Evolutionary conservation across 2,113 vertebrate genomes (phyloP).

Genomic region (Rhabdomys dilectus): DNA sequence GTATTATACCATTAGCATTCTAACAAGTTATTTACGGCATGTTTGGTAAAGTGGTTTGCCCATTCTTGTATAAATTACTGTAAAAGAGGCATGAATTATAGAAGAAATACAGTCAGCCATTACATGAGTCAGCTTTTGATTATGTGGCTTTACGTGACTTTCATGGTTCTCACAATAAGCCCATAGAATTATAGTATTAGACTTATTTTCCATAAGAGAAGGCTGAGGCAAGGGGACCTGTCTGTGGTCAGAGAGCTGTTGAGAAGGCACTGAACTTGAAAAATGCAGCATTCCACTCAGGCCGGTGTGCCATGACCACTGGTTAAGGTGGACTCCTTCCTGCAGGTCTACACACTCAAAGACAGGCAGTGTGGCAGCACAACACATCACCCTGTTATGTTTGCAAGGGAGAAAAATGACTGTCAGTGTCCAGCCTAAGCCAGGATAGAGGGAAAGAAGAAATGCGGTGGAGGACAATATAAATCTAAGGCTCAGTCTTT

Average conservation of each 20-base stretch:
- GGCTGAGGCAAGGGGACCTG: background rate
- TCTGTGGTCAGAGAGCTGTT: background rate
- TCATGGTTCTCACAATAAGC: constrained; percentile 29
- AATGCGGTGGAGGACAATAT: background rate
- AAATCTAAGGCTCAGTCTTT: background rate
- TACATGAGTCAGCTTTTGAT: constrained; percentile 39
- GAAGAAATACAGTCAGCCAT: background rate
- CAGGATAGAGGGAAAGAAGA: background rate
- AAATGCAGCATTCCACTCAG: background rate
- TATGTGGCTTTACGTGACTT: background rate
- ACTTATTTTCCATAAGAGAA: constrained; percentile 31
- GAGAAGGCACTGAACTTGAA: background rate
- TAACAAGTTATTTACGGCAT: background rate
- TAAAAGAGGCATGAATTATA: background rate
- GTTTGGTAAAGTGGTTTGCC: constrained; percentile 20
- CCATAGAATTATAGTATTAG: background rate
- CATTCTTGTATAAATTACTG: background rate
- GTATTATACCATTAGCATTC: constrained; percentile 1
- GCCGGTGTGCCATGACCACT: background rate
- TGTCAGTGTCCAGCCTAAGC: background rate
- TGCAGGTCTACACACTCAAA: fast-evolving
- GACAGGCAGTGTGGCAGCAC: background rate
- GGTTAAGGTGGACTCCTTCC: background rate
- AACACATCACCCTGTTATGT: background rate
- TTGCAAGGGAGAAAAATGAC: constrained; percentile 5